phyloP scores from a whole-genome alignment of 1,140 invertebrate species.

The Bradysia coprophila region DNA sequence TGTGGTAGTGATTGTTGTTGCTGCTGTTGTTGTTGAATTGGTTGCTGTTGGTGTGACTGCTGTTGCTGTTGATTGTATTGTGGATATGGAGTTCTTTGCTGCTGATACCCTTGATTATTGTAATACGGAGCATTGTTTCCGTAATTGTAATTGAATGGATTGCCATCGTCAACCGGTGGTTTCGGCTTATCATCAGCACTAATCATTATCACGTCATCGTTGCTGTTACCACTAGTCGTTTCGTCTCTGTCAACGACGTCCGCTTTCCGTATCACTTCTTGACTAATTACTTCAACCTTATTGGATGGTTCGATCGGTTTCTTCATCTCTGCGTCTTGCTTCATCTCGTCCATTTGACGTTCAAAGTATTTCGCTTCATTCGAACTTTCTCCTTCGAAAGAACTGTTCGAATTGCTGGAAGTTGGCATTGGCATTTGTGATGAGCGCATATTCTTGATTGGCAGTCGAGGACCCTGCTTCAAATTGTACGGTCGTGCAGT shows the following conservation, averaged over 20 bases:
- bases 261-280: not conserved
- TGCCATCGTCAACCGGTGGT: not conserved
- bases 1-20: not conserved
- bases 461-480: not conserved
- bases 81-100: not conserved
- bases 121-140: not conserved
- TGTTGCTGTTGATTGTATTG: not conserved
- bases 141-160: not conserved
- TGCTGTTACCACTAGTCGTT: not conserved
- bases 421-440: not conserved
- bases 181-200: not conserved
- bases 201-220: not conserved
- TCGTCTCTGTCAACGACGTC: not conserved
- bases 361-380: not conserved
- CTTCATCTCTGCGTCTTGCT: not conserved
- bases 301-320: not conserved
- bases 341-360: not conserved
- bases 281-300: not conserved
- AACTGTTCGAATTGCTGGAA: not conserved
- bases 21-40: not conserved
- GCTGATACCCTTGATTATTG: not conserved
- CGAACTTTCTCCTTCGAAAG: not conserved
- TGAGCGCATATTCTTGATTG: not conserved
- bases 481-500: not conserved
- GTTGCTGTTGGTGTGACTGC: not conserved